These are phyloP conservation scores for Acrocephalus scirpaceus DNA, from an alignment of 2,797 vertebrate genomes.

Conservation along the genomic window DNA sequence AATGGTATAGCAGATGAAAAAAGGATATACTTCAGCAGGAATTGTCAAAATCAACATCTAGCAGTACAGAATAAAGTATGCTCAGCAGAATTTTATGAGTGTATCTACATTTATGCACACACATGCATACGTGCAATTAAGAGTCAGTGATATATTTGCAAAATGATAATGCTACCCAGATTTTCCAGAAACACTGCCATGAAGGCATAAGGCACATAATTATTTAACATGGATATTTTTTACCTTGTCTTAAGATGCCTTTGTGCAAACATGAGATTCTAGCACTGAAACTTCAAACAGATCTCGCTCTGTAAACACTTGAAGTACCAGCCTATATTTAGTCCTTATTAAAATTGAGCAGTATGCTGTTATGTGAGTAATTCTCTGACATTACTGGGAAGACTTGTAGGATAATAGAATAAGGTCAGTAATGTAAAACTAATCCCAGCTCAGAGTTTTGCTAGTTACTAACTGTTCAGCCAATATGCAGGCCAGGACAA, in stretches of 20 bases:
- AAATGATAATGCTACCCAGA: neutral
- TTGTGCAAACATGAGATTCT: constrained; percentile 33
- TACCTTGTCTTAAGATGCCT: constrained; percentile 32
- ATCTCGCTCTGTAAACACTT: neutral
- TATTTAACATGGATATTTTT: constrained; percentile 34
- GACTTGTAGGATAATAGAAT: neutral
- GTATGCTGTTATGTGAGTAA: constrained; percentile 30
- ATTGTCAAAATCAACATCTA: neutral
- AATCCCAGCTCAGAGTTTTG: neutral
- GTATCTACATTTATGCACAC: neutral
- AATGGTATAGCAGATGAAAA: neutral
- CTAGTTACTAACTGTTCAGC: neutral
- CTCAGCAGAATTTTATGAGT: neutral
- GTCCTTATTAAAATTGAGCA: constrained; percentile 47
- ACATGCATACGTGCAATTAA: neutral
- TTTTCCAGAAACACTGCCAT: neutral
- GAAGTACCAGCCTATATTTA: constrained; percentile 41
- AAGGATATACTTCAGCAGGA: neutral
- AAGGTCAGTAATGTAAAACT: neutral
- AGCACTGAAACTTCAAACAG: constrained; percentile 33
- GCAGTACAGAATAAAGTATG: neutral
- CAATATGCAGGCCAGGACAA: neutral
- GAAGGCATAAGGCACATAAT: neutral
- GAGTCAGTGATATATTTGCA: neutral
- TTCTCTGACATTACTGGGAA: constrained; percentile 25